Evolutionary conservation across 30 jellyfish, hydroid and myxozoan species (phyloP), one percentile per base, ranked within the genome.

Genomic region (Turritopsis rubra): DNA sequence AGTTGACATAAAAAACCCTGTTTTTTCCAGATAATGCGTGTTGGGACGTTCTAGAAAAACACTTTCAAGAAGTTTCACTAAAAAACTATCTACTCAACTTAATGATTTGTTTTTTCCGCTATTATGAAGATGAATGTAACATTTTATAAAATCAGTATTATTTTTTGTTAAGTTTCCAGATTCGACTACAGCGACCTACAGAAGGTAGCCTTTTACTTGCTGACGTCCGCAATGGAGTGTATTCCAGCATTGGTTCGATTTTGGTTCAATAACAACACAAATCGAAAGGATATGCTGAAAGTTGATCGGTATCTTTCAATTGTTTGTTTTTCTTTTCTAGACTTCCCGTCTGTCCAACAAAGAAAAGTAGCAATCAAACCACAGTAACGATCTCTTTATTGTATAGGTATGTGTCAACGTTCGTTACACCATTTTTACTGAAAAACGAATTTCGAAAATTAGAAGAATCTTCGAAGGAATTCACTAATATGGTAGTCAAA

Each of bases 201-300:
- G 80, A 88, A 73, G 54, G 66, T 84, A 27, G 94, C 97, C 16
- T 79, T 89, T 29, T 90, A 84, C 7, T 87, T 86, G 84, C 88
- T 73, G 54, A 27, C 75, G 70, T 20, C 81, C 20, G 99, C 96
- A 13, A 75, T 94, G 86, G 95, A 86, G 71, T 94, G 97, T 83
- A 75, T 89, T 17, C 99, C 99, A 4, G 99, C 99, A 1, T 83
- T 94, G n/a, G 79, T 89, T 9, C 73, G 99, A 52, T 79, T 86
- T 8, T 89, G 96, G 96, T 89, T 92, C 75, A 89, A 89, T 70
- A 87, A 84, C 80, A 84, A 83, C 66, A 75, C 88, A 52, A 95
- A 94, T 79, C 81, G 95, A 85, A 89, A 83, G 53, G 86, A 90
- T 54, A 86, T 96, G 7, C 70, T 53, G 41, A 72, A 80, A 26